Evolutionary conservation across 2,797 vertebrate genomes (phyloP), one percentile per base, ranked within the genome.

Genomic region (Etheostoma perlongum): DNA sequence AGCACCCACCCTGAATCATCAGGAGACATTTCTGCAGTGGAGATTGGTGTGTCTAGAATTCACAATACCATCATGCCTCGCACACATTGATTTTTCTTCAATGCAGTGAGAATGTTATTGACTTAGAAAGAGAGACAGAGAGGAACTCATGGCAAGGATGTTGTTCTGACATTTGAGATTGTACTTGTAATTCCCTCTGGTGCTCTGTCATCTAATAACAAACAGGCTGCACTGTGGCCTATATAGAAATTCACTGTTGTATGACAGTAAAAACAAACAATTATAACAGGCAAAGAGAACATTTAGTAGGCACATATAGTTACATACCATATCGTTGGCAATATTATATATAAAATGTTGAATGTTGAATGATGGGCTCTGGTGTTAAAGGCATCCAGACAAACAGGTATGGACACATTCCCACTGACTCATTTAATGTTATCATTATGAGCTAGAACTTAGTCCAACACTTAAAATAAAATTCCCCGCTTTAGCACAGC

Each of bases 51-150:
- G 91, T 90, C 86, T 88, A 47, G 82, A 93, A 92, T 92, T 86
- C 85, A 88, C 82, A 92, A 88, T 78, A 82, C 84, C 77, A 84
- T 81, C 83, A 75, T 85, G 81, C 76, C 79, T 86, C 21, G 30
- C 85, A 84, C 77, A 64, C 85, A 93, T 92, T 81, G 90, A 91
- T 87, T 89, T 92, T 81, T 89, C 84, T 74, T 88, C 85, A 89
- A 76, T 88, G 85, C 87, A 71, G 74, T 61, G 76, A 81, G 81
- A 85, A 85, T 79, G 78, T 76, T 91, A 91, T 90, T 74, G 84
- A 91, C 81, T 89, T 18, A 47, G 80, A 76, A 64, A 75, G 81
- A 82, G 69, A 91, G 85, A 87, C 57, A 67, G 76, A 82, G 64
- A 82, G 62, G 54, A 80, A 86, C 65, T 78, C 61, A 40, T 71